These are phyloP conservation scores for Xenotilapia longispinis DNA, from an alignment of 2,113 vertebrate genomes.

Conservation along the genomic window DNA sequence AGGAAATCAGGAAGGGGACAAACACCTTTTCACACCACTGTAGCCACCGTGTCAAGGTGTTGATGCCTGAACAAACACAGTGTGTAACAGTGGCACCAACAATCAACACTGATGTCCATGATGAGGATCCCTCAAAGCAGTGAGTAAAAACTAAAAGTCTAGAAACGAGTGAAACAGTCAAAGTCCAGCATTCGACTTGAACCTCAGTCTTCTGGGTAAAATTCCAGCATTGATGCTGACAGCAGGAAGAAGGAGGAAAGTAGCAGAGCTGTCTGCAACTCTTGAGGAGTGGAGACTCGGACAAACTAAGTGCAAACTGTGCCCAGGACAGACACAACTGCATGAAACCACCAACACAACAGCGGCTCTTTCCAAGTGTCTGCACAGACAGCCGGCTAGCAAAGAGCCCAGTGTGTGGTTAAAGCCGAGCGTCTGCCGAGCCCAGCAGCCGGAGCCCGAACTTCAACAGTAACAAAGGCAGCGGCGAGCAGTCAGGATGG, in stretches of 20 bases:
- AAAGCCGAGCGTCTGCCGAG: neutral
- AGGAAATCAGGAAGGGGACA: neutral
- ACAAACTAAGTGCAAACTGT: neutral
- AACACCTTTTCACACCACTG: neutral
- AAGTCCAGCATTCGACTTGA: neutral
- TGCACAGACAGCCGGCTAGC: neutral
- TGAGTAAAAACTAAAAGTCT: neutral
- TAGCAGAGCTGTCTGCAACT: neutral
- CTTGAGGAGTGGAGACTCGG: neutral
- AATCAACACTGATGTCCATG: neutral
- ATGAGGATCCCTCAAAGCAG: neutral
- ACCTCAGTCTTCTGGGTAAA: neutral
- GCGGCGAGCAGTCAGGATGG: fast-evolving
- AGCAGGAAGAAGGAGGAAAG: neutral
- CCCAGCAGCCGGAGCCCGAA: neutral
- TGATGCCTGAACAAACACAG: fast-evolving
- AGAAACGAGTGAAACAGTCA: neutral
- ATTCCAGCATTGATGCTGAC: neutral
- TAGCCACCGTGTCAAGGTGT: neutral
- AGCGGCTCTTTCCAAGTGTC: neutral
- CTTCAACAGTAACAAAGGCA: neutral
- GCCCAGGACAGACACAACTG: neutral
- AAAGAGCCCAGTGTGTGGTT: neutral
- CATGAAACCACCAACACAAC: fast-evolving
- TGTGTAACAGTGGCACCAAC: neutral